A percentile compares a stretch with the other conserved stretches of the same genome.
Evolutionary conservation across 2,113 vertebrate genomes (phyloP).

Genomic region (human): GRCh38 chr9:82766001-82766500

Average conservation of each 20-base stretch:
- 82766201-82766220: not conserved
- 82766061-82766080: too few species aligned
- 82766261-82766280: not conserved
- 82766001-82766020: too few species aligned
- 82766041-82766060: too few species aligned
- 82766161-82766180: not conserved
- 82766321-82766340: not conserved
- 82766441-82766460: too few species aligned
- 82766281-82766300: not conserved
- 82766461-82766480: too few species aligned
- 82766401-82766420: not conserved
- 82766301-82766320: not conserved
- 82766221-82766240: not conserved
- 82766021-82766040: too few species aligned
- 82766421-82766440: not conserved
- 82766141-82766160: not conserved
- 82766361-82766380: not conserved
- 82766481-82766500: too few species aligned
- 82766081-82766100: not conserved
- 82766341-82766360: not conserved
- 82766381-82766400: not conserved
- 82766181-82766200: not conserved
- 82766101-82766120: not conserved
- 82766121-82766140: not conserved
- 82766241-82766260: not conserved